phyloP scores from a whole-genome alignment of 2,113 vertebrate genomes.

The Acrocephalus arundinaceus region DNA sequence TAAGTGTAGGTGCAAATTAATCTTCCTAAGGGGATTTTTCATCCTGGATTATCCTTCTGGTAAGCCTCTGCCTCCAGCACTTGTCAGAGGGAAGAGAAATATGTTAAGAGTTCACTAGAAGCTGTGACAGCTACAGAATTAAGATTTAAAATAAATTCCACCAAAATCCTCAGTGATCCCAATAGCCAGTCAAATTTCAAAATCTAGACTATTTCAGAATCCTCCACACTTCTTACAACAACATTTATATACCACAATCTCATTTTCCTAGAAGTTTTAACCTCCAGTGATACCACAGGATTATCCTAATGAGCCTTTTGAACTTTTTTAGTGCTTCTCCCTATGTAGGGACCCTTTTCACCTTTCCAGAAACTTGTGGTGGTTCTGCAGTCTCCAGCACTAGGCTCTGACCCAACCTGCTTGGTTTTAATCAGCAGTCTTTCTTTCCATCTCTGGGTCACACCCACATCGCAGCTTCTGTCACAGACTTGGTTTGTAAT shows the following conservation, averaged over 20 bases:
- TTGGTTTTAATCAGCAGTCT: background rate
- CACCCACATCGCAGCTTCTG: background rate
- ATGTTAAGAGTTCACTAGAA: background rate
- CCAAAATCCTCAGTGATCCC: background rate
- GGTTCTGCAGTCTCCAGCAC: background rate
- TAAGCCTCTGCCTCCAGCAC: background rate
- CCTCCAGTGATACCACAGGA: background rate
- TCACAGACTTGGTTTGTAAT: background rate
- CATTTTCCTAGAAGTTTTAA: background rate
- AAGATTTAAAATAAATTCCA: background rate
- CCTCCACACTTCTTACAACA: background rate
- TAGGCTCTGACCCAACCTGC: background rate
- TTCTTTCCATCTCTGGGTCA: background rate
- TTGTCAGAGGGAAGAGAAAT: background rate
- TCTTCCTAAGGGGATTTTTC: background rate
- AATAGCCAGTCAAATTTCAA: background rate
- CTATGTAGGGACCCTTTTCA: background rate
- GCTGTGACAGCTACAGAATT: background rate
- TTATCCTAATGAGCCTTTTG: background rate
- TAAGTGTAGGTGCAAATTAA: background rate
- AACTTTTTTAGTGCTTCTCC: background rate
- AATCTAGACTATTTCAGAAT: background rate
- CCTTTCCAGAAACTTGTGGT: background rate
- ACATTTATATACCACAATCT: background rate
- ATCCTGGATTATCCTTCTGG: background rate